Base-by-base conservation (phyloP, 2,797 vertebrate genomes). In the Myotis daubentonii region DNA sequence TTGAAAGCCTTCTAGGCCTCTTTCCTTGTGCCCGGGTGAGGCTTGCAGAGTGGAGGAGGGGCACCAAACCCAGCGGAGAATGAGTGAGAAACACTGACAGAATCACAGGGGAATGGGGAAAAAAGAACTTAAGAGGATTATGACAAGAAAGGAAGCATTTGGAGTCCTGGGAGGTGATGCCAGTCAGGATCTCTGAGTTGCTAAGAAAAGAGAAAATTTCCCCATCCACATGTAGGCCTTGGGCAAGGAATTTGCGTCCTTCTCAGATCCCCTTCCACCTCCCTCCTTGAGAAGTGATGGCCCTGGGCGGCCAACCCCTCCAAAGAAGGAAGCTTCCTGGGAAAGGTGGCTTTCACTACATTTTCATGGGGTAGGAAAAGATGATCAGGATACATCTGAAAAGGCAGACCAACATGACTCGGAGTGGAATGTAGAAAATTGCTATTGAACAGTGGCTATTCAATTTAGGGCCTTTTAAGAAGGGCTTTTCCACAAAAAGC, bases 111-210 rank as follows among this genome's bases (percentile, higher is more conserved):
- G 79, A 81, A 79, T 62, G 87, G 76, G 6, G 57, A 88, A 96
- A 90, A 96, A 92, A 93, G 97, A 96, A 96, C 36, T 97, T 97
- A 97, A 97, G 97, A 97, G 97, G 97, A 97, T 97, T 97, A 97
- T 94, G 95, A 96, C 96, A 97, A 97, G 97, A 97, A 97, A 97
- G 96, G 94, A 97, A 96, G 97, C 93, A 93, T 97, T 97, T 70
- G 93, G 95, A 97, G 94, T 96, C 97, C 94, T 95, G 96, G 96
- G 97, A 97, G 97, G 97, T 95, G 96, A 95, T 96, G 97, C 97
- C 97, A 97, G 94, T 97, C 97, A 97, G 86, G 92, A 94, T 86
- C 93, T 96, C 80, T 74, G 95, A 95, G 94, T 80, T 82, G 62
- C 75, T 93, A 97, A 97, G 92, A 96, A 96, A 96, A 93, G 76